phyloP scores from a whole-genome alignment of 2,888 invertebrate species.

The Rhagonycha fulva region DNA sequence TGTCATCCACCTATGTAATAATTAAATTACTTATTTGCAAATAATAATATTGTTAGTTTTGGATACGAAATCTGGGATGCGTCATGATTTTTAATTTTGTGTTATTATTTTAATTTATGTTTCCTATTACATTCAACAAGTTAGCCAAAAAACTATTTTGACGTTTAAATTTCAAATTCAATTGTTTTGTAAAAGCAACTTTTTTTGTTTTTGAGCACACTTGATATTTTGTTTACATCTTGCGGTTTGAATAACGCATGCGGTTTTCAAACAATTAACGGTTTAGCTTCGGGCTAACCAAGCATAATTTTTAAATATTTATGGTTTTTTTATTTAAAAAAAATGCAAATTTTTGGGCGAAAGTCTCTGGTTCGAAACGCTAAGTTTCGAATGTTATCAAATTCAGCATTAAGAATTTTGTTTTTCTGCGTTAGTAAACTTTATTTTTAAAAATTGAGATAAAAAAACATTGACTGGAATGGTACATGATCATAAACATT shows the following conservation, averaged over 20 bases:
- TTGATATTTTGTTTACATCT: no score
- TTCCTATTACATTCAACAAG: neutral
- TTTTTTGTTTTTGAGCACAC: no score
- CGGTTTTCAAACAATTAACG: neutral
- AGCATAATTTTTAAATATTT: neutral
- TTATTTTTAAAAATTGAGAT: neutral
- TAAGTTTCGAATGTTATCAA: neutral
- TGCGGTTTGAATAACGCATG: neutral
- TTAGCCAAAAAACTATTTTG: no score
- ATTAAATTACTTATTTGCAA: neutral
- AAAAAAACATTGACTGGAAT: neutral
- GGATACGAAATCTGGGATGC: neutral
- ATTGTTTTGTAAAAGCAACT: no score
- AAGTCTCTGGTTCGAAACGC: neutral
- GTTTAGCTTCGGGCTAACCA: neutral
- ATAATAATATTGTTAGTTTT: neutral
- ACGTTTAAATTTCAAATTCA: no score
- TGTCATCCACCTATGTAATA: no score
- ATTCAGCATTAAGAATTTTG: neutral
- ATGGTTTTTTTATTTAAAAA: neutral
- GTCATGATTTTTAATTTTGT: neutral
- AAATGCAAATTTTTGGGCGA: neutral
- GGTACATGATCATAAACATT: constrained; percentile 8
- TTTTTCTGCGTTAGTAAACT: neutral
- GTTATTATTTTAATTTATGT: neutral